Evolutionary conservation across 2,797 vertebrate genomes (phyloP).

Genomic region (Poecilia velifera): DNA sequence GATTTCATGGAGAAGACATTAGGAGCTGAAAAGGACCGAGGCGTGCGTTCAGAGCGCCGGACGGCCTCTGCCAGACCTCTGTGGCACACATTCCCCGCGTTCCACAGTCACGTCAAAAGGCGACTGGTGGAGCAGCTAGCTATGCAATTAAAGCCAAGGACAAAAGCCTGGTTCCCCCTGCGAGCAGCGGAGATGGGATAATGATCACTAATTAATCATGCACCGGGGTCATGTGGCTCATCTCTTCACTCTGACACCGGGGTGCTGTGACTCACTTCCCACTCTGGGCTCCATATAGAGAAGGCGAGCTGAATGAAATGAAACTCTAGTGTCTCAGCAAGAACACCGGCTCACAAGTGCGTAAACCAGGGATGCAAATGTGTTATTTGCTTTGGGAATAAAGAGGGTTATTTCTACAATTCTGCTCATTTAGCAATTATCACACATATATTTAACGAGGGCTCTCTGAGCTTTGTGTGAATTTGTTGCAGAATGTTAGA

Average conservation of each 20-base stretch:
- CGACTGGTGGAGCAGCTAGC: constrained; percentile 29
- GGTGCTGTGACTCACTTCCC: constrained; percentile 72
- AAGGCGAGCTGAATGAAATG: constrained; percentile 59
- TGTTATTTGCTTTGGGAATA: constrained; percentile 29
- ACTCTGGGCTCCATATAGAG: constrained; percentile 47
- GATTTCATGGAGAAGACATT: constrained; percentile 6
- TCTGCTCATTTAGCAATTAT: constrained; percentile 41
- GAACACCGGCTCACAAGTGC: constrained; percentile 37
- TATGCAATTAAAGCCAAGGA: constrained; percentile 63
- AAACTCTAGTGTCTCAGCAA: constrained; percentile 50
- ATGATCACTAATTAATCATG: constrained; percentile 80
- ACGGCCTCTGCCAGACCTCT: constrained; percentile 41
- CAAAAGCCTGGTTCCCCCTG: constrained; percentile 70
- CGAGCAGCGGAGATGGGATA: constrained; percentile 76
- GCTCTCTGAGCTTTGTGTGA: constrained; percentile 8
- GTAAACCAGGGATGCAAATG: constrained; percentile 39
- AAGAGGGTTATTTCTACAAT: constrained; percentile 29
- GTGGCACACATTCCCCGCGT: constrained; percentile 41
- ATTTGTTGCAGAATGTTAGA: not conserved
- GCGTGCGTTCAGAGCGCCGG: constrained; percentile 18
- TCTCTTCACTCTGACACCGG: constrained; percentile 56
- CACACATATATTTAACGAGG: constrained; percentile 17
- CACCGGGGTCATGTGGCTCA: constrained; percentile 62
- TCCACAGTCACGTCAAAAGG: constrained; percentile 43
- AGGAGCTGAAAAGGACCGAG: constrained; percentile 10